These are phyloP conservation scores for Polyommatus icarus DNA, from an alignment of 2,888 invertebrate species.

Conservation along the genomic window DNA sequence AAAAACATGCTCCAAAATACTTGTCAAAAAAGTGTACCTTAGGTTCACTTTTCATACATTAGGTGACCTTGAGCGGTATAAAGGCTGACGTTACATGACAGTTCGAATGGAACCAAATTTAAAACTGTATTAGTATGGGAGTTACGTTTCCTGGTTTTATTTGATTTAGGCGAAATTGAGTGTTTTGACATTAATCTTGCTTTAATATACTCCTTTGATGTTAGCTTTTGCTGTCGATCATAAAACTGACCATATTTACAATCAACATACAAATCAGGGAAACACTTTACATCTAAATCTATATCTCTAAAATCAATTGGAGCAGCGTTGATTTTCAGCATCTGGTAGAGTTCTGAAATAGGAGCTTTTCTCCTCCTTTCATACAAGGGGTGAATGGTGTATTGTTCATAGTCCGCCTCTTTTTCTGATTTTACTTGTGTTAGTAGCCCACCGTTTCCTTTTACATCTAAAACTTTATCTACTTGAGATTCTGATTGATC, in stretches of 20 bases:
- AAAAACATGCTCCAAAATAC: no score
- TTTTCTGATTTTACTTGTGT: neutral
- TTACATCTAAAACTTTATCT: neutral
- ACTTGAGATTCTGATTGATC: neutral
- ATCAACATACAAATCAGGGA: no score
- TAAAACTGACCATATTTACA: conserved; percentile 43
- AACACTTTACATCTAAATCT: conserved; percentile 38
- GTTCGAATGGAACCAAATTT: no score
- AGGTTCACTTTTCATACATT: no score
- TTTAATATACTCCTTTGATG: conserved; percentile 39
- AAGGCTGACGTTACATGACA: no score
- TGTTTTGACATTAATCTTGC: conserved; percentile 38
- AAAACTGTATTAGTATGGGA: no score
- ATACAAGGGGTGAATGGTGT: conserved; percentile 39
- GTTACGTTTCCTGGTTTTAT: no score
- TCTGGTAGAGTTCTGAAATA: conserved; percentile 41
- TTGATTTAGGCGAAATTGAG: conserved; percentile 32
- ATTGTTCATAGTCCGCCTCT: conserved; percentile 36
- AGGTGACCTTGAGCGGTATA: no score
- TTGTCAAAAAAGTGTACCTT: no score
- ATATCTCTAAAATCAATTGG: conserved; percentile 40
- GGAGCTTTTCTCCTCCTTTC: conserved; percentile 36
- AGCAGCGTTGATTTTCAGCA: conserved; percentile 40
- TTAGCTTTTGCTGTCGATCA: conserved; percentile 37
- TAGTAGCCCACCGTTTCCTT: neutral